phyloP scores from a whole-genome alignment of 2,888 invertebrate species.

The Osmoderma eremita region DNA sequence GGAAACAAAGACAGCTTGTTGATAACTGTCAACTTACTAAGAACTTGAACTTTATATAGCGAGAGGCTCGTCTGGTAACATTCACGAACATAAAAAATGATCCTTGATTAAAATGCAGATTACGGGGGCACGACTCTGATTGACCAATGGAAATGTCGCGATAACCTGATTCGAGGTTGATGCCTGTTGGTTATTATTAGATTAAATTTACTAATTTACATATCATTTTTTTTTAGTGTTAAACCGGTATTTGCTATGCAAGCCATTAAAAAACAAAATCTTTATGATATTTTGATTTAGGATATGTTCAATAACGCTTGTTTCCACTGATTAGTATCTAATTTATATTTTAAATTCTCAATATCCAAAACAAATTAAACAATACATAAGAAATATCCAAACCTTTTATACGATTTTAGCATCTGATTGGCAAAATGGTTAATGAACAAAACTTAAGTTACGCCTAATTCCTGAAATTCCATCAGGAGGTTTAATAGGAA shows the following conservation, averaged over 20 bases:
- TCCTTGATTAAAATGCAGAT: constrained; percentile 31
- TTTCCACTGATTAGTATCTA: too few species aligned
- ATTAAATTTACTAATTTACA: background rate
- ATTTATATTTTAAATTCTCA: too few species aligned
- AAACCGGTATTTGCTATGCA: constrained; percentile 14
- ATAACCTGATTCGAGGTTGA: constrained; percentile 11
- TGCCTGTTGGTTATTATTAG: constrained; percentile 15
- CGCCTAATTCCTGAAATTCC: too few species aligned
- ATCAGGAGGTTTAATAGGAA: background rate
- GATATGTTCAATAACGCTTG: too few species aligned
- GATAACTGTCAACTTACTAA: background rate
- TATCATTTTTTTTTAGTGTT: background rate
- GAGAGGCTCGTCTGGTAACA: constrained; percentile 5
- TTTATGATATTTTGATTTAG: background rate
- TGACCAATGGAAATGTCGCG: background rate
- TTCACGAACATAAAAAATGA: constrained; percentile 14
- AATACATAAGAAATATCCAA: too few species aligned
- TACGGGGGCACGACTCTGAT: constrained; percentile 18
- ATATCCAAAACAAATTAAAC: too few species aligned
- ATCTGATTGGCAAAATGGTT: too few species aligned
- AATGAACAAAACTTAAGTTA: too few species aligned
- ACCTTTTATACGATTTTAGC: too few species aligned
- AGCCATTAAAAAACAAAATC: constrained; percentile 1
- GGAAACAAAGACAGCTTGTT: background rate
- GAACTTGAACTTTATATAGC: constrained; percentile 18